Evolutionary conservation across 92 coral and sea anemone genomes (phyloP).

Genomic region (Pocillopora meandrina): DNA sequence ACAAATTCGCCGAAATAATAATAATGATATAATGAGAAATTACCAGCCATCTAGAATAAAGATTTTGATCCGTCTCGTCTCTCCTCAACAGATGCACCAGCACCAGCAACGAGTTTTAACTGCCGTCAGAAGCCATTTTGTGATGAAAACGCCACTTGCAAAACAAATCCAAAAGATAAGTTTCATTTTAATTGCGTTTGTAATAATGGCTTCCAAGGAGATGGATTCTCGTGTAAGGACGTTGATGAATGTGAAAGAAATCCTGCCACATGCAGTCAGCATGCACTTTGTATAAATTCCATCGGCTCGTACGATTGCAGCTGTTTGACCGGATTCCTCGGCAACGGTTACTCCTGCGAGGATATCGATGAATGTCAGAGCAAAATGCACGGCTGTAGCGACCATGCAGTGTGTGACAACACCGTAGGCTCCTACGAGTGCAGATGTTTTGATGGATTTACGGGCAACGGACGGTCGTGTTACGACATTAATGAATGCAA

Average conservation of each 20-base stretch:
- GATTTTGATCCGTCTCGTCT: too few species aligned
- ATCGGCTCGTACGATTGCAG: constrained; percentile 7
- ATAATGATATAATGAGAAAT: neutral
- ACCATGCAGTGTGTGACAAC: neutral
- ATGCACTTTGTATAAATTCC: neutral
- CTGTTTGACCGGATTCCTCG: neutral
- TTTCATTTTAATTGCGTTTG: constrained; percentile 16
- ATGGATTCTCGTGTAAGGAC: neutral
- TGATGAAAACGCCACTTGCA: constrained; percentile 20
- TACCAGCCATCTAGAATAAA: too few species aligned
- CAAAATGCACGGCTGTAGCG: neutral
- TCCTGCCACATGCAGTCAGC: neutral
- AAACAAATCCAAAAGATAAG: neutral
- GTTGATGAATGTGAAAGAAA: neutral
- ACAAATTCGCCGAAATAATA: too few species aligned
- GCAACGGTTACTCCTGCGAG: neutral
- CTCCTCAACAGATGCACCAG: too few species aligned
- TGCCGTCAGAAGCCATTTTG: constrained; percentile 19
- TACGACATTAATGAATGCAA: constrained; percentile 15
- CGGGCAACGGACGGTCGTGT: constrained; percentile 6
- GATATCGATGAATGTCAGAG: constrained; percentile 18
- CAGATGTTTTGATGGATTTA: neutral
- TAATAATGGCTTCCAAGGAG: constrained; percentile 25
- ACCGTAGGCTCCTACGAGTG: neutral
- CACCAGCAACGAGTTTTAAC: neutral